Evolutionary conservation across 2,888 invertebrate genomes (phyloP).

Genomic region (Dione juno): DNA sequence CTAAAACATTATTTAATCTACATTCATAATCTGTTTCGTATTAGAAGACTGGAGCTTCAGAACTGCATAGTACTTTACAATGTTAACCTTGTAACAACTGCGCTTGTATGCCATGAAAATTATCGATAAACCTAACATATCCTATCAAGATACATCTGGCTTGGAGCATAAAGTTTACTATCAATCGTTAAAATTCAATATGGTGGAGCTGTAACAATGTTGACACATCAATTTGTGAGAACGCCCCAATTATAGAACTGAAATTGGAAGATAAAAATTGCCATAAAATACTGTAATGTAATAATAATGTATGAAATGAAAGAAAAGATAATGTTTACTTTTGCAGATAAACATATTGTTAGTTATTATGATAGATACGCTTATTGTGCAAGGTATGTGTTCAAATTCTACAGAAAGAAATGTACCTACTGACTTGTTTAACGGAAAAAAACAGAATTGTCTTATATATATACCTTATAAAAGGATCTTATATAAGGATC

Average conservation of each 20-base stretch:
- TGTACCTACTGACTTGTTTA: no score
- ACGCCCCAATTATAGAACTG: constrained; percentile 17
- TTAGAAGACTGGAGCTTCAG: not conserved
- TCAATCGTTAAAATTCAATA: constrained; percentile 32
- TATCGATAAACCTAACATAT: constrained; percentile 15
- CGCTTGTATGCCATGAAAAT: constrained; percentile 1
- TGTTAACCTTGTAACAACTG: not conserved
- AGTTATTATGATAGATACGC: no score
- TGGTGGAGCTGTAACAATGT: constrained; percentile 23
- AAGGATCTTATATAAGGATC: no score
- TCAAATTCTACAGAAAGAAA: no score
- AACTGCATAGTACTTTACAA: not conserved
- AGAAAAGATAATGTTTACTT: not conserved
- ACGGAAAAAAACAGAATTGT: no score
- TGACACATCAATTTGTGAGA: constrained; percentile 23
- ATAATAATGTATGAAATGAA: constrained; percentile 12
- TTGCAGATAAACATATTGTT: no score
- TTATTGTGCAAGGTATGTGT: no score
- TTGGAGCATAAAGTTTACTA: constrained; percentile 29
- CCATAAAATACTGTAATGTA: constrained; percentile 5
- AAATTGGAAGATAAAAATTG: constrained; percentile 17
- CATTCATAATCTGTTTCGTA: not conserved
- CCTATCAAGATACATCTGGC: constrained; percentile 22
- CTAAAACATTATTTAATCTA: no score
- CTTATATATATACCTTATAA: no score